A percentile compares a stretch with the other conserved stretches of the same genome.
Conservation (phyloP, 92 coral and sea anemone species). For the Siderastrea radians region DNA sequence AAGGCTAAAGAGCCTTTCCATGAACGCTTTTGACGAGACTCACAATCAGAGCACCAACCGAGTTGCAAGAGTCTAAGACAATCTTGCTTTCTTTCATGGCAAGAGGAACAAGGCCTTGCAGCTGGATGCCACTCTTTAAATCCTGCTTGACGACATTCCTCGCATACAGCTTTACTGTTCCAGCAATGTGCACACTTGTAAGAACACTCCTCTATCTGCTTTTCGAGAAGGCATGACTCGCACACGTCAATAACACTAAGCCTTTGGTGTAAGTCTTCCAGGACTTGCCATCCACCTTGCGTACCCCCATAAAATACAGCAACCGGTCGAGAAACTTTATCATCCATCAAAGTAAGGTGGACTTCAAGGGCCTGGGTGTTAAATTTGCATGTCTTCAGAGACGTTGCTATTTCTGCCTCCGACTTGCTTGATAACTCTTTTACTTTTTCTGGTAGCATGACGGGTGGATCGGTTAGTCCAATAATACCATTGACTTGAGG, state of each 20-base stretch:
- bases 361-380: not conserved
- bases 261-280: no score
- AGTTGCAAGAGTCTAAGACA: no score
- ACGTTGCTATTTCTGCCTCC: not conserved
- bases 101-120: no score
- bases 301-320: not conserved
- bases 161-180: not conserved
- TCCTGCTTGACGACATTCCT: not conserved
- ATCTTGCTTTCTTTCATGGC: no score
- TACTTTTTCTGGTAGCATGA: no score
- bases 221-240: no score
- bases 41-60: not conserved
- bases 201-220: not conserved
- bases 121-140: not conserved
- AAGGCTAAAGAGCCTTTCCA: slow-evolving; percentile 9
- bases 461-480: no score
- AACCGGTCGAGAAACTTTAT: not conserved
- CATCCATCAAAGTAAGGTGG: not conserved
- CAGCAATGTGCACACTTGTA: not conserved
- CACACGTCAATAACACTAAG: no score
- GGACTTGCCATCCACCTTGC: no score
- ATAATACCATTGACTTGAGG: slow-evolving; percentile 12
- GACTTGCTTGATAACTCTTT: not conserved
- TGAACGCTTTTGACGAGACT: slow-evolving; percentile 18
- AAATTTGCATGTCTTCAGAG: not conserved